Conservation (phyloP, 2,888 invertebrate genomes). For the Entomobrya multifasciata region DNA sequence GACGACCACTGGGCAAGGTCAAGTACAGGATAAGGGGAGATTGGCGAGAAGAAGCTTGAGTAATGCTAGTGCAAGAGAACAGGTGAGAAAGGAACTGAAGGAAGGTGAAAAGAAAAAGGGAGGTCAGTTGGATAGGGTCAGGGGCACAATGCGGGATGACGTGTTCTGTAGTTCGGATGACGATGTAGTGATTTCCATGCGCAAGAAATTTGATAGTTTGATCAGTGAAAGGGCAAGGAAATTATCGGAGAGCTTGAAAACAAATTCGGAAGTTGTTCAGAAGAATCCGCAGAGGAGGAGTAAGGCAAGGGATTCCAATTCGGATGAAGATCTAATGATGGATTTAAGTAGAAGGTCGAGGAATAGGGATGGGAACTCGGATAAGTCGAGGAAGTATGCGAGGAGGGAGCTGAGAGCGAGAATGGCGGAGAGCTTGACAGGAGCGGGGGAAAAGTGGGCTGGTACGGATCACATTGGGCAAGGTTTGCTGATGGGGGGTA, state of each 20-base stretch:
- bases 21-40: neutral
- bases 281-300: neutral
- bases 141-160: conserved; percentile 59
- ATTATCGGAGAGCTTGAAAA: conserved; percentile 54
- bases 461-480: conserved; percentile 23
- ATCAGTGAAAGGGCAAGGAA: conserved; percentile 63
- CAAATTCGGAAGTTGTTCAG: neutral
- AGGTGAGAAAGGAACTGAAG: conserved; percentile 1
- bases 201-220: conserved; percentile 69
- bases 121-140: conserved; percentile 31
- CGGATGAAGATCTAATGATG: conserved; percentile 40
- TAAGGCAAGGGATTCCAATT: conserved; percentile 38
- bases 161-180: conserved; percentile 72
- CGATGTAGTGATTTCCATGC: conserved; percentile 58
- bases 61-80: neutral
- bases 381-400: conserved; percentile 44
- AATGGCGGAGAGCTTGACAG: conserved; percentile 63
- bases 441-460: neutral
- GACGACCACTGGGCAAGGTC: no score
- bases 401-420: conserved; percentile 57
- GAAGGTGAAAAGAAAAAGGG: neutral
- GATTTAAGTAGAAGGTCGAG: neutral
- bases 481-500: neutral
- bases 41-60: neutral
- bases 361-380: neutral